phyloP scores from a whole-genome alignment of 2,888 invertebrate genomes.

The Drosophila sordidula region DNA sequence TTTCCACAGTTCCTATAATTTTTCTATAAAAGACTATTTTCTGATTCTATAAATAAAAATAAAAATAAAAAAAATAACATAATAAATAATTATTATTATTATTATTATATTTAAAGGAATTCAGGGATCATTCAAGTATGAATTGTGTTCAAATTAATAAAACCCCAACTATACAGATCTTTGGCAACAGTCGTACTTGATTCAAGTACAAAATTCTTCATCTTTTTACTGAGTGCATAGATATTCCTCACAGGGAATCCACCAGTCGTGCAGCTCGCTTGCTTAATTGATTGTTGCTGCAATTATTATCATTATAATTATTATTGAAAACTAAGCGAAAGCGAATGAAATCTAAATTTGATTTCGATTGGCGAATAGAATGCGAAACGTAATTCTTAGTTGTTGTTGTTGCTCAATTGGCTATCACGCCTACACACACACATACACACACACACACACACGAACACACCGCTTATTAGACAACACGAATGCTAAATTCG shows the following conservation, averaged over 20 bases:
- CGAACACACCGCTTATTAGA: conserved; percentile 27
- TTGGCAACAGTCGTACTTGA: too few species aligned
- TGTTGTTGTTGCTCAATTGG: not conserved
- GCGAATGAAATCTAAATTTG: conserved; percentile 1
- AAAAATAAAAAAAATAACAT: too few species aligned
- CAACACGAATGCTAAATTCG: conserved; percentile 13
- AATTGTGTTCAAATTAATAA: too few species aligned
- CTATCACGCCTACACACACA: not conserved
- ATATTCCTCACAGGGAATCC: not conserved
- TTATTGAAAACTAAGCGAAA: conserved; percentile 3
- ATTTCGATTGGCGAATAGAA: conserved; percentile 9
- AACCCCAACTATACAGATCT: too few species aligned
- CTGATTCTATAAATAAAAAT: too few species aligned
- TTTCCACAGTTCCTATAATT: too few species aligned
- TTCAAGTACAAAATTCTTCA: too few species aligned
- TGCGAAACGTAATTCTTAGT: conserved; percentile 6
- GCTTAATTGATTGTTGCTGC: not conserved
- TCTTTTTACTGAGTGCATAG: too few species aligned
- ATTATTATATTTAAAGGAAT: too few species aligned
- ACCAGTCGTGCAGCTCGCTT: not conserved
- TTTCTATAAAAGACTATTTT: too few species aligned
- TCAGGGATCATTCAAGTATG: too few species aligned
- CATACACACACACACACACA: not conserved
- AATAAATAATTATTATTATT: too few species aligned
- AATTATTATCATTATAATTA: conserved; percentile 4